Evolutionary conservation across 2,113 vertebrate genomes (phyloP), one percentile per base, ranked within the genome.

Genomic region (Pantherophis guttatus): DNA sequence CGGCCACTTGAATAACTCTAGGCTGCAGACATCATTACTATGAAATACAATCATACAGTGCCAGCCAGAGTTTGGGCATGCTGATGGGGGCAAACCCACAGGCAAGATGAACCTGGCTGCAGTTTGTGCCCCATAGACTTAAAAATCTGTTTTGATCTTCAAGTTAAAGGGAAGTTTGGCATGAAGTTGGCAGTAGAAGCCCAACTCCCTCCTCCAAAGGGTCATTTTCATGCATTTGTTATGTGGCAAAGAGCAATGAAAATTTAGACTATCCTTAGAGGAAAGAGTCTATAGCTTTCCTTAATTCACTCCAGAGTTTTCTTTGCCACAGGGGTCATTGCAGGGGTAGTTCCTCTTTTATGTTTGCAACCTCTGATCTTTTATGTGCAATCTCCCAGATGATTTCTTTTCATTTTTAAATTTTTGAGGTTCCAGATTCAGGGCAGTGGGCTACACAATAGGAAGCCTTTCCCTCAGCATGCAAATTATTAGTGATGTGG

Each of bases 261-360:
- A 81, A 81, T 39, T 55, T 81, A 39, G 52, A 89, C 55, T 54
- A 39, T 12, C 50, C 50, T 85, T 57, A 57, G 17, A 57, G 21
- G n/a, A 85, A 86, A 54, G n/a, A 24, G 24, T 55, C 52, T 29
- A 7, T 19, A 8, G 59, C 87, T 19, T 10, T 55, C 55, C 87
- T 89, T 89, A 89, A 93, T 54, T 81, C 87, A 89, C 87, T 89
- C 92, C 92, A 92, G 92, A 85, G 39, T 58, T 81, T 58, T 62
- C 50, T 65, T 55, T 44, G 75, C 65, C 88, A 89, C 39, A 89
- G 39, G 87, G 65, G 87, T 75, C 92, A 89, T 89, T 90, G 53
- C 26, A 89, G 53, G 92, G 87, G 53, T 85, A 93, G 48, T 70
- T 89, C 17, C 92, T 58, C 26, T 85, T 93, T 89, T 44, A 50